These are phyloP conservation scores for Manduca sexta DNA, from an alignment of 1,140 invertebrate genomes.

Conservation along the genomic window DNA sequence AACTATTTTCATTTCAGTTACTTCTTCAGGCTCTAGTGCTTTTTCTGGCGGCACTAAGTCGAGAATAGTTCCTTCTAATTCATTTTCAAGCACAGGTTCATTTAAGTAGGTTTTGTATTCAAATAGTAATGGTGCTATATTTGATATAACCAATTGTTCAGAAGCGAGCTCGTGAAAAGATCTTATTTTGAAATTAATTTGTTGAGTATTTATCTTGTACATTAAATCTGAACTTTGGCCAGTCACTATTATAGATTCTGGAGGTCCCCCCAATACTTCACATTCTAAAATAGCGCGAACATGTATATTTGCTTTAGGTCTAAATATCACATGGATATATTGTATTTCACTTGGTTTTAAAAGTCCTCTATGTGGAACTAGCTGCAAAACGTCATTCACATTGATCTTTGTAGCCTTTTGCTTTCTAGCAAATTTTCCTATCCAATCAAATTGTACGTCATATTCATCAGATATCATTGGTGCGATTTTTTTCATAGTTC, in stretches of 20 bases:
- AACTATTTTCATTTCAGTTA: conserved; percentile 39
- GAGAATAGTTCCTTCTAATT: conserved; percentile 46
- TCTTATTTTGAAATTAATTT: conserved; percentile 60
- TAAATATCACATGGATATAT: conserved; percentile 54
- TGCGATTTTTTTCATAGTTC: conserved; percentile 34
- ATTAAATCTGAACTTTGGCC: conserved; percentile 57
- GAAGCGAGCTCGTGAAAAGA: conserved; percentile 56
- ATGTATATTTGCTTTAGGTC: conserved; percentile 40
- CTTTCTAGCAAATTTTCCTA: conserved; percentile 40
- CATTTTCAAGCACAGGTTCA: conserved; percentile 38
- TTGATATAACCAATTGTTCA: conserved; percentile 44
- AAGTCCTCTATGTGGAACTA: conserved; percentile 47
- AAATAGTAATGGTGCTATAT: conserved; percentile 47
- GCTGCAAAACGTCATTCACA: conserved; percentile 44
- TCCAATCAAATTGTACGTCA: conserved; percentile 45
- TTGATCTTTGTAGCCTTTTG: conserved; percentile 20
- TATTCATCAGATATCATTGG: conserved; percentile 43
- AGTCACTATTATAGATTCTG: conserved; percentile 45
- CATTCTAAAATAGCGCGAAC: conserved; percentile 53
- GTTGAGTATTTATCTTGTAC: conserved; percentile 44
- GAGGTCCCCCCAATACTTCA: conserved; percentile 56
- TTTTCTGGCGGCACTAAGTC: conserved; percentile 43
- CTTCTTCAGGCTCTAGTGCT: conserved; percentile 40
- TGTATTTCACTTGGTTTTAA: conserved; percentile 54
- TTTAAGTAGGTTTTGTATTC: conserved; percentile 57